Base-by-base conservation (phyloP, 2,888 invertebrate species). In the Hirudinaria manillensis region DNA sequence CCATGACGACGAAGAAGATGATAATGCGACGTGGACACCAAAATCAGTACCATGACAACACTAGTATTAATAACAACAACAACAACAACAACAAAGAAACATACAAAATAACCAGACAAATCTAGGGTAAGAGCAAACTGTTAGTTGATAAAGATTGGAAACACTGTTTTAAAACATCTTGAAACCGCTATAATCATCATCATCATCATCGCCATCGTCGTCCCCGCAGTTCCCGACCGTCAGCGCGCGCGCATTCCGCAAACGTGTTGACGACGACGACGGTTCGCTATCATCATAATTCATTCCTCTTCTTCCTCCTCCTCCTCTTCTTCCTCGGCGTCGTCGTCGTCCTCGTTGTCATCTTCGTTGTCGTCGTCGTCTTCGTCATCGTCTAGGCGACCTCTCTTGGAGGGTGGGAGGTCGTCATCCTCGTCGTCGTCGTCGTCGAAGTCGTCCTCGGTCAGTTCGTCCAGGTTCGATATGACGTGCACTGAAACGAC, bases 41-140 rank as follows among this genome's bases (percentile, higher is more conserved):
- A 10, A 24, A n/a, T 3, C 6, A 19, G 13, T 29, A 61, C 29
- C 24, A 61, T 61, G 4, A 61, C 29, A 27, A 16, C 10, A 29
- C 1, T n/a, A 27, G 1, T 61, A 29, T 6, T 10, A 10, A 4
- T 45, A 45, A 2, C 45, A 75, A 77, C 77, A 75, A 77, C 76
- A 77, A 78, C 76, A 75, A 78, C 75, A 74, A 78, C 61, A 72
- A 76, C 70, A 71, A 76, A 67, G 76, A 13, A 3, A 61, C 13
- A 61, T 1, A 13, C 6, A 29, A 21, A 61, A 61, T 29, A 61
- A 61, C 10, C 45, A 38, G 61, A 19, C 7, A 2, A 61, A 27
- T 61, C 61, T 61, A 61, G 29, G 29, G 10, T 29, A 27, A 24
- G 6, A 27, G 61, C 7, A 16, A 61, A 61, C 61, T 27, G 24